Evolutionary conservation across 2,113 vertebrate genomes (phyloP).

Genomic region (Vanacampus margaritifer): DNA sequence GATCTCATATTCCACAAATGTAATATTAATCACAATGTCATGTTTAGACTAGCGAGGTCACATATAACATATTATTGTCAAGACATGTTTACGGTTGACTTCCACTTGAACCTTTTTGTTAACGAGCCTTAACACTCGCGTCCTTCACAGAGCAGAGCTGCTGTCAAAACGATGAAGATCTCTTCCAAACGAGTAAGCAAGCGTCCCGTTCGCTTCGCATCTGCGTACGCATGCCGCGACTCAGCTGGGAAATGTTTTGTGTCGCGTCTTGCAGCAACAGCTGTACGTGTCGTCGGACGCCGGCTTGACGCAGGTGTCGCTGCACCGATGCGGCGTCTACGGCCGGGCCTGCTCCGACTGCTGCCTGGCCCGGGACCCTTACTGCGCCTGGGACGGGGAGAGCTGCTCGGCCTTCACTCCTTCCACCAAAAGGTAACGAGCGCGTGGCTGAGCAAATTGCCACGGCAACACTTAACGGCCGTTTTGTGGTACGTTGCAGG

Average conservation of each 20-base stretch:
- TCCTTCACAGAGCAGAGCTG: conserved; percentile 64
- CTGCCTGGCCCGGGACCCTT: conserved; percentile 82
- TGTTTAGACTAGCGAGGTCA: too few species aligned
- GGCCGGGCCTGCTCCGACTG: conserved; percentile 82
- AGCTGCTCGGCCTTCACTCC: conserved; percentile 79
- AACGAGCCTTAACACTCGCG: background rate
- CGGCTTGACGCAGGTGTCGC: conserved; percentile 80
- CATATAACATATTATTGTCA: too few species aligned
- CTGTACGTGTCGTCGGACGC: conserved; percentile 81
- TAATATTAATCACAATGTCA: too few species aligned
- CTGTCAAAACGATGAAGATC: conserved; percentile 81
- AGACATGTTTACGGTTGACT: too few species aligned
- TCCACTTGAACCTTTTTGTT: background rate
- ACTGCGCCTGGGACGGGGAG: conserved; percentile 83
- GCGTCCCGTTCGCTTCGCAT: background rate
- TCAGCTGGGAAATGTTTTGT: conserved; percentile 3
- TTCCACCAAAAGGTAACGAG: conserved; percentile 71
- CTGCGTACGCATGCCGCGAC: background rate
- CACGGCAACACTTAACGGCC: background rate
- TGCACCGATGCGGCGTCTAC: conserved; percentile 79
- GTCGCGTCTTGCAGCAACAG: conserved; percentile 74
- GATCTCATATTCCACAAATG: too few species aligned
- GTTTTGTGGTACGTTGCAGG: conserved; percentile 59
- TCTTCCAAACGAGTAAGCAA: conserved; percentile 80
- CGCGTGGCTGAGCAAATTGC: background rate